phyloP scores from a whole-genome alignment of 1,140 invertebrate genomes.

The Muscidifurax raptorellus region DNA sequence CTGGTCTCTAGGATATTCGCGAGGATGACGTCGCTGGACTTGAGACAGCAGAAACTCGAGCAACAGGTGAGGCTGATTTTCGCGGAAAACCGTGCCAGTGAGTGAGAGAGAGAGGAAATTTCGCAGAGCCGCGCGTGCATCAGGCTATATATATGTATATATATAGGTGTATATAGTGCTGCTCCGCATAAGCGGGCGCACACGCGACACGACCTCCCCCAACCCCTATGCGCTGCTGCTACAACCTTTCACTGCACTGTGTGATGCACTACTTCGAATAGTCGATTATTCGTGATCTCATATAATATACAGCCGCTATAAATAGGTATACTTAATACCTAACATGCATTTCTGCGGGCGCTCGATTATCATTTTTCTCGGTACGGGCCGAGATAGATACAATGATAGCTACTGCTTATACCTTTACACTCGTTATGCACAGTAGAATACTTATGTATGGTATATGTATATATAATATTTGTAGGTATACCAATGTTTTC shows the following conservation, averaged over 20 bases:
- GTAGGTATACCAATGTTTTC: too few relatives aligned
- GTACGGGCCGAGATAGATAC: neutral
- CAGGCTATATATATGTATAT: slow-evolving; percentile 4
- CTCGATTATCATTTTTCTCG: neutral
- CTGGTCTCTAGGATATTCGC: neutral
- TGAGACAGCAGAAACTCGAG: slow-evolving; percentile 85
- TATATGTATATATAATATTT: too few relatives aligned
- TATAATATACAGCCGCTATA: too few relatives aligned
- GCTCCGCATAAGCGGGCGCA: too few relatives aligned
- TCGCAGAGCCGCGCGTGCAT: neutral
- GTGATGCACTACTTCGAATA: neutral
- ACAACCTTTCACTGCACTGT: slow-evolving; percentile 23
- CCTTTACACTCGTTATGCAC: too few relatives aligned
- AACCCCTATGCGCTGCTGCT: neutral
- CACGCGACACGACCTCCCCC: slow-evolving; percentile 41
- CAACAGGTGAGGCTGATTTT: slow-evolving; percentile 79
- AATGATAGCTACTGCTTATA: too few relatives aligned
- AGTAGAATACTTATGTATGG: too few relatives aligned
- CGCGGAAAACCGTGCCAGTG: neutral
- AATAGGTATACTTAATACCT: too few relatives aligned
- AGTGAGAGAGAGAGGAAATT: neutral
- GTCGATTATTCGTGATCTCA: neutral
- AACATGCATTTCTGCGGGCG: too few relatives aligned
- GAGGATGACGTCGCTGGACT: slow-evolving; percentile 80
- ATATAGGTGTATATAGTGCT: too few relatives aligned